These are phyloP conservation scores for Limnodromus scolopaceus DNA, from an alignment of 2,797 vertebrate species.

Conservation along the genomic window DNA sequence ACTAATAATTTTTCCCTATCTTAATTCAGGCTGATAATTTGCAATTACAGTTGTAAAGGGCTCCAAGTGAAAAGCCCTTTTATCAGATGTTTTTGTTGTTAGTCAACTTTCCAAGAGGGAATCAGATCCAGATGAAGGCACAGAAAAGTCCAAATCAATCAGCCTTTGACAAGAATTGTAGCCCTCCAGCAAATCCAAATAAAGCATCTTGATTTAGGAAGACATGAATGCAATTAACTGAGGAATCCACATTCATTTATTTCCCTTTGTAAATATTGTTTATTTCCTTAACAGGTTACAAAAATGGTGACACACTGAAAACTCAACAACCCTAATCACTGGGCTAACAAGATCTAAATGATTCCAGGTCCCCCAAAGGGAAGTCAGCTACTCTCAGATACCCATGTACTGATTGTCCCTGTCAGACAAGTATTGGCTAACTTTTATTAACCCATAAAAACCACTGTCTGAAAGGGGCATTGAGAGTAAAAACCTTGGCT, in stretches of 20 bases:
- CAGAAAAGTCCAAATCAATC: conserved; percentile 63
- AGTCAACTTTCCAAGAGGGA: conserved; percentile 23
- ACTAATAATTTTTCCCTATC: conserved; percentile 32
- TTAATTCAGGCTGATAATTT: conserved; percentile 64
- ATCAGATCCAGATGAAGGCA: conserved; percentile 71
- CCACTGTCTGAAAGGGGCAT: conserved; percentile 51
- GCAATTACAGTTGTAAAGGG: conserved; percentile 41
- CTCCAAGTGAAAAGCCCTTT: conserved; percentile 48
- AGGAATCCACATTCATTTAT: conserved; percentile 62
- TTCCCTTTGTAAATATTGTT: conserved; percentile 65
- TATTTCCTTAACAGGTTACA: conserved; percentile 71
- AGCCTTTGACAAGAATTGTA: conserved; percentile 54
- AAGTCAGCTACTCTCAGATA: conserved; percentile 14
- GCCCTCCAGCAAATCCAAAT: conserved; percentile 62
- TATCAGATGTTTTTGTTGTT: conserved; percentile 60
- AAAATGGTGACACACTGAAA: conserved; percentile 68
- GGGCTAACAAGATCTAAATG: conserved; percentile 57
- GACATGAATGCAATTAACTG: conserved; percentile 60
- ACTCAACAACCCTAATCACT: conserved; percentile 52
- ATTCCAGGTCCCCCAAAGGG: conserved; percentile 53
- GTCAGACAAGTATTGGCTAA: conserved; percentile 24
- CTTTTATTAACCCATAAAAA: conserved; percentile 32
- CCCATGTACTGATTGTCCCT: neutral
- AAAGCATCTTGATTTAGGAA: conserved; percentile 64
- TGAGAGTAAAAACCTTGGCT: conserved; percentile 37